Evolutionary conservation across 2,888 invertebrate species (phyloP), one percentile per base, ranked within the genome.

Genomic region (Dryocosmus kuriphilus): DNA sequence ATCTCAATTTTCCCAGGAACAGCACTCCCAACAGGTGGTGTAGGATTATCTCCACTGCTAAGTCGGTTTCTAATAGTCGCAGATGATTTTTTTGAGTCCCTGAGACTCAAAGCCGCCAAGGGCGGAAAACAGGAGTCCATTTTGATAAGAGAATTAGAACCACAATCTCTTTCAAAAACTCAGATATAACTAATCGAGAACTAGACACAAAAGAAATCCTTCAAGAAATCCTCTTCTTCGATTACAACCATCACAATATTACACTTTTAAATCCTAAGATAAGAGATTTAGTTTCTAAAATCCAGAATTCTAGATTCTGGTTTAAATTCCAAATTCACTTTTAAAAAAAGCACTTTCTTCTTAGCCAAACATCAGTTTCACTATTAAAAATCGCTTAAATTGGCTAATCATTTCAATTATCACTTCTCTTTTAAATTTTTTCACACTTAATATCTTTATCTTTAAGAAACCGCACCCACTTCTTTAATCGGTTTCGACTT

Each of bases 91-190:
- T 85, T 86, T 51, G 86, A 71, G 81, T 92, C 92, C 67, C 92
- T 89, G 77, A 92, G 88, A 80, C 92, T 92, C 77, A 93, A 86
- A 38, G 92, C 91, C 77, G 92, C 92, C 85, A 93, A 86, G 9
- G 92, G 92, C 77, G 92, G 93, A 86, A 93, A 92, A 86, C 93
- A 93, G 85, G 93, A 93, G 86, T 93, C 92, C 93, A 93, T 93
- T 81, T 86, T 85, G 60, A 74, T 74, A 78, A 67, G 61, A 55
- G 27, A 67, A 46, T 74, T 41, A 55, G 27, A 67, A 46, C 75
- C 55, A 73, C 57, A 22, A 4, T 19, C 16, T 30, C 41, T 22
- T 46, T 46, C n/a, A 19, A 7, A 8, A 71, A 71, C 57, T 22
- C 24, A 24, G 24, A 11, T 57, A 27, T 16, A 24, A n/a, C n/a